Evolutionary conservation across 2,113 vertebrate genomes (phyloP).

Genomic region (Cyanocitta stelleri): DNA sequence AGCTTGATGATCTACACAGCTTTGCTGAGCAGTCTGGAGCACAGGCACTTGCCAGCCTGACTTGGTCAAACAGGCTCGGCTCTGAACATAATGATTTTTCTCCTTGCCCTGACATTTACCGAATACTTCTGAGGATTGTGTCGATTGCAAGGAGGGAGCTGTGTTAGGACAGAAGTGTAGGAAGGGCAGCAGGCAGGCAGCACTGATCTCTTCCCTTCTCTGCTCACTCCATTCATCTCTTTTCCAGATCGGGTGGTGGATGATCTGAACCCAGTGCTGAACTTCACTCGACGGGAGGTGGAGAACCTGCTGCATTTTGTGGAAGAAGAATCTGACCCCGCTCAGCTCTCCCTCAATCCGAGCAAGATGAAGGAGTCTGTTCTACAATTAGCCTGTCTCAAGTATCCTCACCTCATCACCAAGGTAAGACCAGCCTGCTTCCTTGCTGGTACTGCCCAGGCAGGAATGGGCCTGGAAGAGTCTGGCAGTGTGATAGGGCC

Average conservation of each 20-base stretch:
- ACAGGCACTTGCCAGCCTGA: neutral
- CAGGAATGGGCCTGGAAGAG: neutral
- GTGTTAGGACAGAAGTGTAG: neutral
- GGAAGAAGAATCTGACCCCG: slow-evolving; percentile 86
- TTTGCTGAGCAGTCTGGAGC: neutral
- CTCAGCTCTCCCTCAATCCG: slow-evolving; percentile 62
- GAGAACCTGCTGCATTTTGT: slow-evolving; percentile 98
- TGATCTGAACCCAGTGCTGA: slow-evolving; percentile 95
- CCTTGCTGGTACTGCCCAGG: neutral
- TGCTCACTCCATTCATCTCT: neutral
- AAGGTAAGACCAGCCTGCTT: slow-evolving; percentile 76
- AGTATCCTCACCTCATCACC: slow-evolving; percentile 92
- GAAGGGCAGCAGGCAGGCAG: neutral
- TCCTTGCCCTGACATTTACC: neutral
- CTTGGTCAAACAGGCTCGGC: neutral
- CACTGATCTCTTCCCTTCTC: neutral
- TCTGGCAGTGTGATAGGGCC: neutral
- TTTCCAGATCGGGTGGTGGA: slow-evolving; percentile 93
- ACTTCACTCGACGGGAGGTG: slow-evolving; percentile 94
- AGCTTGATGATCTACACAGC: neutral
- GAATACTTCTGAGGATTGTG: neutral
- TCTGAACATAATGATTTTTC: neutral
- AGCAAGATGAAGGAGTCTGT: slow-evolving; percentile 80
- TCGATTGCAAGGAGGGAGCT: neutral
- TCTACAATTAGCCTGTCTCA: slow-evolving; percentile 82